Percentiles rank a stretch among this genome's conserved stretches.
phyloP scores from a whole-genome alignment of 1,140 invertebrate genomes.

The Drosophila arawakana region DNA sequence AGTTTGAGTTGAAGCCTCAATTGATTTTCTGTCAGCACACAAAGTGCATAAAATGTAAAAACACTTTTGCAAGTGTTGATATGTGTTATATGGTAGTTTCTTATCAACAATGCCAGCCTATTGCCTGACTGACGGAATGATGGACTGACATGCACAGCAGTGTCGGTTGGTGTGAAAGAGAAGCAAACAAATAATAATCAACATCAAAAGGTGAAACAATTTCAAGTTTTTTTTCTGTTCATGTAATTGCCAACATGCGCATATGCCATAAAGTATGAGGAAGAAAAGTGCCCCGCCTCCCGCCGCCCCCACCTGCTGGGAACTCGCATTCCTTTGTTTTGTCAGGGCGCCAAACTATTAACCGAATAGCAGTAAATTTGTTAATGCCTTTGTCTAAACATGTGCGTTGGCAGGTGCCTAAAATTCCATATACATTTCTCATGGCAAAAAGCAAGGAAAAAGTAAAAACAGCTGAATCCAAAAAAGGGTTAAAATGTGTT shows the following conservation, averaged over 20 bases:
- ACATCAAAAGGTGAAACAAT: slow-evolving; percentile 77
- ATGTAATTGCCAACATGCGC: slow-evolving; percentile 71
- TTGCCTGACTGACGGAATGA: slow-evolving; percentile 49
- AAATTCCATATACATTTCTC: slow-evolving; percentile 27
- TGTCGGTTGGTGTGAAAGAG: background rate
- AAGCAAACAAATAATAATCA: slow-evolving; percentile 69
- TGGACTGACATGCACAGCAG: slow-evolving; percentile 65
- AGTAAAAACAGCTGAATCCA: slow-evolving; percentile 44
- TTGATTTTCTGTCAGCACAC: slow-evolving; percentile 79
- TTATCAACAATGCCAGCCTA: slow-evolving; percentile 80
- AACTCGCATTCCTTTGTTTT: slow-evolving; percentile 34
- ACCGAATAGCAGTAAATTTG: slow-evolving; percentile 79
- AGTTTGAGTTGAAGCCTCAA: slow-evolving; percentile 29
- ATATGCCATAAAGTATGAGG: slow-evolving; percentile 30
- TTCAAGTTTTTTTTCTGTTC: slow-evolving; percentile 49
- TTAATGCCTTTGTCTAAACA: slow-evolving; percentile 79
- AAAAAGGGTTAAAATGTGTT: slow-evolving; percentile 78
- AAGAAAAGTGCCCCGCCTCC: background rate
- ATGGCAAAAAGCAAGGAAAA: background rate
- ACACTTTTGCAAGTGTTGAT: slow-evolving; percentile 82
- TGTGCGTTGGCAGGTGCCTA: slow-evolving; percentile 71
- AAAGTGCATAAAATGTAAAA: slow-evolving; percentile 45
- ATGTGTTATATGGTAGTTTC: slow-evolving; percentile 75
- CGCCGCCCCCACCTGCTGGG: background rate
- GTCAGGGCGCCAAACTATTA: slow-evolving; percentile 76